Evolutionary conservation across 2,888 invertebrate species (phyloP).

Genomic region (Leptothorax acervorum): DNA sequence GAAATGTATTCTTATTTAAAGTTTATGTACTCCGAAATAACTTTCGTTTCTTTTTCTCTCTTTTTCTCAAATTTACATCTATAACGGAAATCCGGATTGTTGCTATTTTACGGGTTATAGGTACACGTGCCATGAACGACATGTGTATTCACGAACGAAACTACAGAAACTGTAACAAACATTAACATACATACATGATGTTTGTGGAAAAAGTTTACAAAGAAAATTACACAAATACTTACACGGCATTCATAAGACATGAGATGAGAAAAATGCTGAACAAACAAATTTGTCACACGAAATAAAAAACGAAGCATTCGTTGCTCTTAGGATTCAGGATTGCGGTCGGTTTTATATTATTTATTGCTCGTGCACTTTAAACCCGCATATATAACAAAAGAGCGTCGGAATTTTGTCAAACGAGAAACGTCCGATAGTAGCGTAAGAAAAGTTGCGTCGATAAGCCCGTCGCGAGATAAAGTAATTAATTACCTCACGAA

Average conservation of each 20-base stretch:
- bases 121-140: neutral
- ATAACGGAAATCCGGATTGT: neutral
- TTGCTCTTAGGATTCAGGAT: conserved; percentile 28
- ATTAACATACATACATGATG: neutral
- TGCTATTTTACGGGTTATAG: neutral
- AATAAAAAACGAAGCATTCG: conserved; percentile 20
- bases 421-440: conserved; percentile 23
- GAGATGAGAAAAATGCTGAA: conserved; percentile 25
- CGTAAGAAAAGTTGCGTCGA: conserved; percentile 3
- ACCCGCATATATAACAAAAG: conserved; percentile 54
- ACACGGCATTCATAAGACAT: neutral
- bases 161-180: neutral
- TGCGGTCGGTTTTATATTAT: conserved; percentile 12
- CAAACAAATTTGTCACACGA: conserved; percentile 39
- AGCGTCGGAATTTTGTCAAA: conserved; percentile 17
- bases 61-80: conserved; percentile 6
- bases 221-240: neutral
- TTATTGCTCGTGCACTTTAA: conserved; percentile 2
- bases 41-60: neutral
- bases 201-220: neutral
- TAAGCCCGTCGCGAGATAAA: conserved; percentile 24
- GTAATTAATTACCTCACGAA: conserved; percentile 49
- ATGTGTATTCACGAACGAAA: neutral
- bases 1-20: conserved; percentile 15
- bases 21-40: conserved; percentile 28